phyloP scores from a whole-genome alignment of 2,797 vertebrate species.

The Rhynchonycteris naso region DNA sequence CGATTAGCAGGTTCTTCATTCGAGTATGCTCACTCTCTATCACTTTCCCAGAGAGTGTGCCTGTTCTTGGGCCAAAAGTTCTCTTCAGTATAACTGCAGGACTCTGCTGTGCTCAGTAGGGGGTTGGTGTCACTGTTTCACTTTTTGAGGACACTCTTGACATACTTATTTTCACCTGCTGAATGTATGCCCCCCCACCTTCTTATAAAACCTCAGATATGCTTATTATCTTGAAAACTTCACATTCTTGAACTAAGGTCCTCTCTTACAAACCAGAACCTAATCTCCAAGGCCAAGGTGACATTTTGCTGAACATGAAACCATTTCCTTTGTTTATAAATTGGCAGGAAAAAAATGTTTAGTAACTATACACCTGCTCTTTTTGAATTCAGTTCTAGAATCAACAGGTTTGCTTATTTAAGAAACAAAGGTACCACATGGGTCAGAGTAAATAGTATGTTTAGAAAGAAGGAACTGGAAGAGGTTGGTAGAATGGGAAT shows the following conservation, averaged over 20 bases:
- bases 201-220: not conserved
- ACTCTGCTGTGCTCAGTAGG: not conserved
- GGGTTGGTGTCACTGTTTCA: not conserved
- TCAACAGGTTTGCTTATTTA: conserved; percentile 58
- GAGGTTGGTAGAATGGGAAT: not conserved
- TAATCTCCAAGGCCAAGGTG: conserved; percentile 14
- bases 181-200: not conserved
- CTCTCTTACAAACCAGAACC: conserved; percentile 18
- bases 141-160: not conserved
- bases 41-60: not conserved
- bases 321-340: conserved; percentile 65
- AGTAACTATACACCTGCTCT: conserved; percentile 58
- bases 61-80: not conserved
- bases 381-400: conserved; percentile 37
- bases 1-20: not conserved
- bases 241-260: not conserved
- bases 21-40: not conserved
- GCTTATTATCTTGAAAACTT: not conserved
- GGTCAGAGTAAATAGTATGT: not conserved
- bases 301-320: conserved; percentile 45
- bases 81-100: not conserved
- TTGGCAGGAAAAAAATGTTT: conserved; percentile 3
- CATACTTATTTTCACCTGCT: not conserved
- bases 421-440: not conserved
- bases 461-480: not conserved